Base-by-base conservation (phyloP, 1,140 invertebrate genomes). In the Spodoptera litura region DNA sequence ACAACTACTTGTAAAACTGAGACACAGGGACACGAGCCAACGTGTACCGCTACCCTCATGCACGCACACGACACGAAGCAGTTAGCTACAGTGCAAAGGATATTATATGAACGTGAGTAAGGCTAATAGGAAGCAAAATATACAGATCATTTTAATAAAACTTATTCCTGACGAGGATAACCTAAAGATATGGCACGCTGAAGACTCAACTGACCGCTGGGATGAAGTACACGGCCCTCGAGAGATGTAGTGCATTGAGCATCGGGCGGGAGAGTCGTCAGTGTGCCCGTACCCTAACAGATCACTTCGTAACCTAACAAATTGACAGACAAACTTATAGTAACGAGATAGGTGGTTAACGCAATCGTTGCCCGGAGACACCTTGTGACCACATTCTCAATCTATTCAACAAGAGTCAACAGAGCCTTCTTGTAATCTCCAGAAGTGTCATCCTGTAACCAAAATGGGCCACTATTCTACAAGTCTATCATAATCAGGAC, bases 351-450 rank as follows among this genome's bases (percentile, higher is more conserved):
- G 87, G 83, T 88, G 87, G 84, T 79, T 81, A 82, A 83, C 56
- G 73, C 68, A 83, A 83, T 85, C 85, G 87, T 81, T 87, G 88
- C 72, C 71, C 90, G 73, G 72, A 61, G 72, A 74, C 66, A 70
- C 85, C 86, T 82, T 81, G 81, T 78, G 78, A 81, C 70, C 80
- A 68, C 82, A 83, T 66, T 66, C 38, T 66, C 82, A 89, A 88
- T 96, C 96, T 96, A 96, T 95, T 96, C 95, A 95, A 98, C 96
- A 87, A 98, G 95, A 84, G 97, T 96, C 88, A 98, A 95, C 86
- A 99, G 96, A 86, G 98, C 96, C 94, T 96, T 97, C 95, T 97
- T 98, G 96, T 98, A 98, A 96, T 99, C 97, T 80, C 98, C 98
- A 85, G 97, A 98, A 78, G 98, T 98, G 93, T 99, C 98, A 84